Conservation (phyloP, 2,113 vertebrate species). For the Aegotheles bennettii region DNA sequence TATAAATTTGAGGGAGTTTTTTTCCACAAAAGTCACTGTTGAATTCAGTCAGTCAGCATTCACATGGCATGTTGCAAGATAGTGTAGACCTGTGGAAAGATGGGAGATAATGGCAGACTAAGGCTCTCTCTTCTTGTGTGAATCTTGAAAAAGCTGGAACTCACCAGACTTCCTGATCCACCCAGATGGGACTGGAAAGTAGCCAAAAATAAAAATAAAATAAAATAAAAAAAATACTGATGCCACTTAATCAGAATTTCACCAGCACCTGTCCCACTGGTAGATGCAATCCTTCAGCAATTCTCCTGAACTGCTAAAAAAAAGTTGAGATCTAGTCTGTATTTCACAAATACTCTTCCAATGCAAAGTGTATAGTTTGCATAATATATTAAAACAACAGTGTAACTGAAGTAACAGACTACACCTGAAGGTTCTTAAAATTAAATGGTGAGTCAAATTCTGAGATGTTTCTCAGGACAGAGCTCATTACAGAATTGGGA, state of each 20-base stretch:
- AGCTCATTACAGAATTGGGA: not conserved
- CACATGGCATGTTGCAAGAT: not conserved
- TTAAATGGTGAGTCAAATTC: not conserved
- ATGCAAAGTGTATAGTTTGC: not conserved
- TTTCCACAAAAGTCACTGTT: not conserved
- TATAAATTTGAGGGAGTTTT: not conserved
- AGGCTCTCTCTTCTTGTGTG: not conserved
- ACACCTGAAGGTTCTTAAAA: not conserved
- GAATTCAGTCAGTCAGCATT: not conserved
- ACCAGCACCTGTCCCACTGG: not conserved
- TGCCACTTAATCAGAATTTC: not conserved
- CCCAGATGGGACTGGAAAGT: not conserved
- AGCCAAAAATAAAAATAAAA: not conserved
- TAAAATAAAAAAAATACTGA: not conserved
- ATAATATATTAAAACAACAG: not conserved
- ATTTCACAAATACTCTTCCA: not conserved
- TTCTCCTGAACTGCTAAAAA: not conserved
- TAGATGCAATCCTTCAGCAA: not conserved
- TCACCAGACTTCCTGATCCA: not conserved
- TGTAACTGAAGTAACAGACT: not conserved
- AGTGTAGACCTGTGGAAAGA: not conserved
- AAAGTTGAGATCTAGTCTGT: not conserved
- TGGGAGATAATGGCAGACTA: not conserved
- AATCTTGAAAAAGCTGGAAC: not conserved
- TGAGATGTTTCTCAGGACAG: not conserved